Evolutionary conservation across 2,797 vertebrate species (phyloP), one percentile per base, ranked within the genome.

Genomic region (Alexandromys oeconomus): DNA sequence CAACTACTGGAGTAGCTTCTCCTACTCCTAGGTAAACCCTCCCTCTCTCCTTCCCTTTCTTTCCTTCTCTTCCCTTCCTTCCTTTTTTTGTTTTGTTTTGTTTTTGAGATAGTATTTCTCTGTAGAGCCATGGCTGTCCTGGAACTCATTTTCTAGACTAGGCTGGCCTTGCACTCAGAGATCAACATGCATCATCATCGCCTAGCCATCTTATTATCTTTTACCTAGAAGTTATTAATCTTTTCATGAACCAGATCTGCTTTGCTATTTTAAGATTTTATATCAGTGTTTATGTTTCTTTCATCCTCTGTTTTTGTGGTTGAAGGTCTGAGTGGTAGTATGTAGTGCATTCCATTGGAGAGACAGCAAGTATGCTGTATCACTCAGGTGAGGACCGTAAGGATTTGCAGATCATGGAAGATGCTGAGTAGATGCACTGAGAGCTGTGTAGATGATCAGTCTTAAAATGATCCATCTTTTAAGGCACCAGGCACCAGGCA

Each of bases 171-270:
- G 5, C 29, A 31, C 13, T 59, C n/a, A 81, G 12, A n/a, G 48
- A 27, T 69, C 67, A 69, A 6, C 67, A 8, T n/a, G 67, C 15
- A 34, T 34, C 67, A n/a, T 14, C 67, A 69, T 69, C 6, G 13
- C 31, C 67, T 69, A 34, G 67, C 67, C n/a, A n/a, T 6, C 31
- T 69, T 69, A 54, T n/a, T 27, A 43, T 94, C 40, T 93, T 86
- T 63, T 87, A 91, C 87, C 84, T 87, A 78, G 14, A 89, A 92
- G 65, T 85, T 89, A 29, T 87, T 95, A 84, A 84, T 92, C n/a
- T 95, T 65, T 91, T 94, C 25, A 7, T 88, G 91, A 94, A 40
- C 40, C 31, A n/a, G 40, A 90, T 89, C 37, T n/a, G 11, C 82
- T 86, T 96, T 92, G 74, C 51, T 89, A 40, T 90, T 77, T 51